Conservation (phyloP, 2,888 invertebrate genomes). For the Cosmia pyralina region DNA sequence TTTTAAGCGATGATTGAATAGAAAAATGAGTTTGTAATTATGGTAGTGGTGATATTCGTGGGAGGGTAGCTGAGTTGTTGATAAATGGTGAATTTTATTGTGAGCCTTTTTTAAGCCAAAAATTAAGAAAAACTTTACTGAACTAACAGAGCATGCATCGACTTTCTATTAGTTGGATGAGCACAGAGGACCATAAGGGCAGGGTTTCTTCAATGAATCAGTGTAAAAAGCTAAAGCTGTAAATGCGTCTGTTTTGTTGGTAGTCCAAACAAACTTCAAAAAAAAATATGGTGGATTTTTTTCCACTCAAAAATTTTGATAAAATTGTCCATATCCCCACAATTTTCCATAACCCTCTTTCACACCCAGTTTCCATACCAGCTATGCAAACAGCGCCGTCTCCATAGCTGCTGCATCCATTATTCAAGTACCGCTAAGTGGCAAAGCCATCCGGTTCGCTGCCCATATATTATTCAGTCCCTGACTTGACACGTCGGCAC, state of each 20-base stretch:
- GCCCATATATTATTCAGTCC: constrained; percentile 86
- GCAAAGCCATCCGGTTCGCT: constrained; percentile 86
- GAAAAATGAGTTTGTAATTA: constrained; percentile 73
- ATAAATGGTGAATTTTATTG: constrained; percentile 13
- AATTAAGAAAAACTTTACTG: neutral
- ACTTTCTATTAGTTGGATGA: too few relatives aligned
- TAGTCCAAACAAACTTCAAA: too few relatives aligned
- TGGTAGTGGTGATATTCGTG: constrained; percentile 41
- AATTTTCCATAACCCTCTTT: constrained; percentile 12
- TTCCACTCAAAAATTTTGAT: neutral
- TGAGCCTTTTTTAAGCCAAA: neutral
- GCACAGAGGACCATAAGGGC: too few relatives aligned
- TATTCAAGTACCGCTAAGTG: constrained; percentile 87
- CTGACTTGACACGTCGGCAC: constrained; percentile 89
- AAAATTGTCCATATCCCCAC: neutral
- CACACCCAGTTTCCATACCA: constrained; percentile 10
- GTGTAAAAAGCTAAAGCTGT: too few relatives aligned
- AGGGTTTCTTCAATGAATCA: too few relatives aligned
- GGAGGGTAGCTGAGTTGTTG: constrained; percentile 14
- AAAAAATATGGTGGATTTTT: too few relatives aligned
- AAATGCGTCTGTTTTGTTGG: too few relatives aligned
- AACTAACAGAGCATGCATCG: neutral
- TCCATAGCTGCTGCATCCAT: constrained; percentile 79
- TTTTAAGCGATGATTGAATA: constrained; percentile 81
- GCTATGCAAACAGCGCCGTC: constrained; percentile 64